Evolutionary conservation across 1,140 invertebrate genomes (phyloP).

Genomic region (Neodiprion fabricii): DNA sequence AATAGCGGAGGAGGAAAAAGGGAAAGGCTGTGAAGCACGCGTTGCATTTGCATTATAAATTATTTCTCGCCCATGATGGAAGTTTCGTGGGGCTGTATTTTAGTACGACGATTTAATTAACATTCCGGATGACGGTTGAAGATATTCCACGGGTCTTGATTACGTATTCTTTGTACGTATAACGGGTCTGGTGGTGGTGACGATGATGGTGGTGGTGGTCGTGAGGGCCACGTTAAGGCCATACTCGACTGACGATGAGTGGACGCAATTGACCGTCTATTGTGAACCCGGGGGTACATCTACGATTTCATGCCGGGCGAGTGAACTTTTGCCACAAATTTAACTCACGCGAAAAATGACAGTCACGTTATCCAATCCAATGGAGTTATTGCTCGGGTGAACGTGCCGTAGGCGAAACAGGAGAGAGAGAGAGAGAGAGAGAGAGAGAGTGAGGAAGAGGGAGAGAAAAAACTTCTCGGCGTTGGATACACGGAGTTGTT

Average conservation of each 20-base stretch:
- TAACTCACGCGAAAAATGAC: constrained; percentile 2
- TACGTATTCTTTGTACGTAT: not conserved
- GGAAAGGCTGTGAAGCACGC: not conserved
- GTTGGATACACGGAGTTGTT: too few relatives aligned
- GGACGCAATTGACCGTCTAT: not conserved
- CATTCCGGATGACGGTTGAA: not conserved
- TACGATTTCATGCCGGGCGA: not conserved
- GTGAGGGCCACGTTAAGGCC: too few relatives aligned
- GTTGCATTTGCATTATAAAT: not conserved
- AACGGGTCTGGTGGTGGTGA: too few relatives aligned
- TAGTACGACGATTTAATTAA: constrained; percentile 3
- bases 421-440: not conserved
- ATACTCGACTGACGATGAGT: not conserved
- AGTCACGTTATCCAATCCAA: constrained; percentile 5
- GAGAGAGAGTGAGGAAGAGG: not conserved
- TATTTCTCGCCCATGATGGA: not conserved
- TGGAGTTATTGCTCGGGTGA: constrained; percentile 4
- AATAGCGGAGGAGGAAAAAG: too few relatives aligned
- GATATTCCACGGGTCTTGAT: constrained; percentile 1
- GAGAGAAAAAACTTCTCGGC: not conserved
- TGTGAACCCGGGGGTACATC: not conserved
- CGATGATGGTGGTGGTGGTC: too few relatives aligned
- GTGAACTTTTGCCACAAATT: not conserved
- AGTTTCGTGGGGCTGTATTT: not conserved
- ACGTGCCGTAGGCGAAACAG: not conserved